A percentile compares a stretch with the other conserved stretches of the same genome.
phyloP scores from a whole-genome alignment of 2,113 vertebrate species.

The Mohoua ochrocephala region DNA sequence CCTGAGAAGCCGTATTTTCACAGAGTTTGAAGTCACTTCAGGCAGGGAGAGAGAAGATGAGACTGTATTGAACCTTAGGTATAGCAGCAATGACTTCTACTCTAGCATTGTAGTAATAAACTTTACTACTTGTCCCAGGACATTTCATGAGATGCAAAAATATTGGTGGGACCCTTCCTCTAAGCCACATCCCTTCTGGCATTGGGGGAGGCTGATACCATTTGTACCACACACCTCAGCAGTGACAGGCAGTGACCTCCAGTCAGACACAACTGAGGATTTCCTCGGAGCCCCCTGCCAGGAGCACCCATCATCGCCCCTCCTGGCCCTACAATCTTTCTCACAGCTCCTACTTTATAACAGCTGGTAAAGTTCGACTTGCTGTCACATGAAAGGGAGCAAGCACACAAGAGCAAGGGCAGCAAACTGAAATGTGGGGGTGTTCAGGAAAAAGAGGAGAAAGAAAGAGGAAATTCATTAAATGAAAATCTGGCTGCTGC shows the following conservation, averaged over 20 bases:
- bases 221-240: neutral
- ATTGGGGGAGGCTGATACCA: neutral
- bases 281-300: neutral
- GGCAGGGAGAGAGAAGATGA: neutral
- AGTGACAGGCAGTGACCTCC: neutral
- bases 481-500: constrained; percentile 6
- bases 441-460: neutral
- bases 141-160: neutral
- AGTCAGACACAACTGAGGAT: neutral
- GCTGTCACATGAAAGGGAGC: constrained; percentile 31
- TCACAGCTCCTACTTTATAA: neutral
- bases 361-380: constrained; percentile 14
- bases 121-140: neutral
- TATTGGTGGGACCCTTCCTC: neutral
- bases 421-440: neutral
- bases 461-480: constrained; percentile 46
- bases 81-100: neutral
- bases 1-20: neutral
- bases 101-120: neutral
- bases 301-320: neutral
- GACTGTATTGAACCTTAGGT: neutral
- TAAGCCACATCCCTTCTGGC: neutral
- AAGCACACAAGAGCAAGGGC: neutral
- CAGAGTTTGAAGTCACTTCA: neutral
- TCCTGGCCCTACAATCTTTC: neutral